Conservation (phyloP, 1,140 invertebrate genomes). For the Hydropsyche tenuis region DNA sequence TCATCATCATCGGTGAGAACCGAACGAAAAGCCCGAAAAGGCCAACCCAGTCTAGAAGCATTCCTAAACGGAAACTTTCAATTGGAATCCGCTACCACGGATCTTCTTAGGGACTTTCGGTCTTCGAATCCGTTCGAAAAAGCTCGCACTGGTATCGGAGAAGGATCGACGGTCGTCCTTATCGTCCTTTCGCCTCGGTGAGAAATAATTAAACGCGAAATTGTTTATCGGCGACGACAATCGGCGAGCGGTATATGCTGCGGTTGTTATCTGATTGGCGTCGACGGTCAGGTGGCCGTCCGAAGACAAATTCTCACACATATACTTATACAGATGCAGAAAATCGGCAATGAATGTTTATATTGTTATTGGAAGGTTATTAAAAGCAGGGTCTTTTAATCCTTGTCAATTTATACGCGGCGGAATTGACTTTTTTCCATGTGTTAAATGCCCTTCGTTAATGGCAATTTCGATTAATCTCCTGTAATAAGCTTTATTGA, state of each 20-base stretch:
- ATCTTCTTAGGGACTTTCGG: too few relatives aligned
- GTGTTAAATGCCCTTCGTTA: too few relatives aligned
- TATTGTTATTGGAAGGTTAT: too few relatives aligned
- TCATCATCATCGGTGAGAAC: not conserved
- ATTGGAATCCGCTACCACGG: too few relatives aligned
- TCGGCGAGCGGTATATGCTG: conserved; percentile 6
- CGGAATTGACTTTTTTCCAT: too few relatives aligned
- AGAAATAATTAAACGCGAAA: conserved; percentile 37
- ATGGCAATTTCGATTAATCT: too few relatives aligned
- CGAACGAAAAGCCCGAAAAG: not conserved
- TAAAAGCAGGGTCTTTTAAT: too few relatives aligned
- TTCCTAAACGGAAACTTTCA: too few relatives aligned
- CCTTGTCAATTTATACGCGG: too few relatives aligned
- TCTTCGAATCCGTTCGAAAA: too few relatives aligned
- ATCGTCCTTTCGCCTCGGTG: not conserved
- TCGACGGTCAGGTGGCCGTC: conserved; percentile 16
- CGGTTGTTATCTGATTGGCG: conserved; percentile 19
- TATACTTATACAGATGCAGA: not conserved
- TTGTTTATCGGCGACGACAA: conserved; percentile 32
- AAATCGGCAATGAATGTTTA: not conserved
- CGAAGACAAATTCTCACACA: conserved; percentile 17
- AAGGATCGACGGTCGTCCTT: not conserved
- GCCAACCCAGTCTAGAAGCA: too few relatives aligned
- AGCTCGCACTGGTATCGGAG: not conserved
- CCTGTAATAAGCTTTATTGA: too few relatives aligned